Conservation (phyloP, 2,113 vertebrate genomes). For the Okapia johnstoni region DNA sequence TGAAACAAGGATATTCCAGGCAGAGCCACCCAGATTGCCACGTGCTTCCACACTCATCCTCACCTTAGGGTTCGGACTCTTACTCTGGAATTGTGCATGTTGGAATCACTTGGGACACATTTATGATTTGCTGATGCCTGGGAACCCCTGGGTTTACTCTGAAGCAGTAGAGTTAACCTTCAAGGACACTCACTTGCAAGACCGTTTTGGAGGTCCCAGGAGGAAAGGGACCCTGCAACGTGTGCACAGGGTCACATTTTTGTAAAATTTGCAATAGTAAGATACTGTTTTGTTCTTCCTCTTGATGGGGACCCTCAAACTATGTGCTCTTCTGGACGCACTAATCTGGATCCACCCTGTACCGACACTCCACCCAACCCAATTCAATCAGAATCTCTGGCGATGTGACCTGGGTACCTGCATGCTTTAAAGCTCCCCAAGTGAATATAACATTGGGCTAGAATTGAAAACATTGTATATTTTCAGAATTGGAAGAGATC, state of each 20-base stretch:
- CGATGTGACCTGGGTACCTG: background rate
- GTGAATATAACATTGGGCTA: background rate
- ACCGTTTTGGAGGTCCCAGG: background rate
- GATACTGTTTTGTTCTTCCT: background rate
- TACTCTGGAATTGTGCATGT: background rate
- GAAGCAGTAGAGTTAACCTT: background rate
- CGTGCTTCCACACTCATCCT: background rate
- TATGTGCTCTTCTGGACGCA: background rate
- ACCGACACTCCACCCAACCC: background rate
- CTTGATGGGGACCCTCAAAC: background rate
- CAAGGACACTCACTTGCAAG: background rate
- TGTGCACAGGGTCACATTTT: background rate
- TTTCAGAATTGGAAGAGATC: background rate
- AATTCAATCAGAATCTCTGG: background rate
- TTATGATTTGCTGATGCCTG: background rate
- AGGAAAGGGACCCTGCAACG: background rate
- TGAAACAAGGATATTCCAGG: background rate
- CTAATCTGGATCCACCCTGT: background rate
- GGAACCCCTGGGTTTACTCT: background rate
- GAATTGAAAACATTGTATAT: background rate
- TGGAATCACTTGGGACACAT: background rate
- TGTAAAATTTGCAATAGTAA: background rate
- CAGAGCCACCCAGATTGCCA: background rate
- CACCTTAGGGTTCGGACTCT: background rate
- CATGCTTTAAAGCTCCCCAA: background rate